A percentile compares a stretch with the other conserved stretches of the same genome.
Evolutionary conservation across 2,113 vertebrate genomes (phyloP).

Genomic region (Phocoena sinus): DNA sequence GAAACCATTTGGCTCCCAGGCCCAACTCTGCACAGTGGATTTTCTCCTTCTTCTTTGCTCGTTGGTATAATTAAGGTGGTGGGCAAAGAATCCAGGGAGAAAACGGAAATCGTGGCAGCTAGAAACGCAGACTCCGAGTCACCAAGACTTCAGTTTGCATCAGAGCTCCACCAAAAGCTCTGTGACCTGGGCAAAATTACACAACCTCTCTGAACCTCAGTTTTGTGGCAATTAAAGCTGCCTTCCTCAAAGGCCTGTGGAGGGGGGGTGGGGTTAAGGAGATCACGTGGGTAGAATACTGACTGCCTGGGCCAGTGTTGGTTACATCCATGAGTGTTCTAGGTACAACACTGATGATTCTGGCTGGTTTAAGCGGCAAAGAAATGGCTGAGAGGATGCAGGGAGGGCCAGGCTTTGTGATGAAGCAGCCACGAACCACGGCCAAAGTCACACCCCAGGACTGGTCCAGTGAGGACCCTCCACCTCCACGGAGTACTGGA

Average conservation of each 20-base stretch:
- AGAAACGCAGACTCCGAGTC: not conserved
- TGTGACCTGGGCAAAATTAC: not conserved
- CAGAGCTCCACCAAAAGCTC: not conserved
- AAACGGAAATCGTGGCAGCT: not conserved
- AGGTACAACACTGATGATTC: not conserved
- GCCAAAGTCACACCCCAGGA: not conserved
- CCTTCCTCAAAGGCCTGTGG: not conserved
- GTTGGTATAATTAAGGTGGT: not conserved
- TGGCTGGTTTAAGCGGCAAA: not conserved
- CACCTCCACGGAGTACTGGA: not conserved
- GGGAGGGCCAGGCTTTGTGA: no score
- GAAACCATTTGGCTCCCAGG: not conserved
- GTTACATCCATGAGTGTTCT: rapidly evolving
- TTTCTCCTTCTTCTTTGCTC: not conserved
- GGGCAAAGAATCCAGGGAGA: not conserved
- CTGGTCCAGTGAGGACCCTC: not conserved
- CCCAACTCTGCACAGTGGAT: rapidly evolving
- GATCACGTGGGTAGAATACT: rapidly evolving
- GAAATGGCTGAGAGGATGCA: not conserved
- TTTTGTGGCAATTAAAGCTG: not conserved
- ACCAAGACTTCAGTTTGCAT: not conserved
- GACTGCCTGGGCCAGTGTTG: not conserved
- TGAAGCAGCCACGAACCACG: no score
- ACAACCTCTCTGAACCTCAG: not conserved
- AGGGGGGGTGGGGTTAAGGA: not conserved